Evolutionary conservation across 2,888 invertebrate species (phyloP), one percentile per base, ranked within the genome.

Genomic region (Pristionchus maxplancki): DNA sequence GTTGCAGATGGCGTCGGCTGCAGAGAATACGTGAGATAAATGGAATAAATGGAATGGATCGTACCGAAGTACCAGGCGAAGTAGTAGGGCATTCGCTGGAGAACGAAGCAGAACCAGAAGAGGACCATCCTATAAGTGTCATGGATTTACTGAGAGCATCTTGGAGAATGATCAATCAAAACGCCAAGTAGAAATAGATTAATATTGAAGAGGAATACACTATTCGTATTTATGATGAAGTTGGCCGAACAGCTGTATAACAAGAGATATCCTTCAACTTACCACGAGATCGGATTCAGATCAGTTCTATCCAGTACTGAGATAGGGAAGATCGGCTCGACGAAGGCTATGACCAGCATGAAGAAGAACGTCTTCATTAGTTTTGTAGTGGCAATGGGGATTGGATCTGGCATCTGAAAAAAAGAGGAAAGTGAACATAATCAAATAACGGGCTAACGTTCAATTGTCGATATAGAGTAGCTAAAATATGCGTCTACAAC

Each of bases 1-100:
- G 95, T 98, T 98, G 95, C 97, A 98, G 92, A 98, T 97, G 0
- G 97, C 97, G 95, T 99, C 99, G 11, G 98, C 97, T 93, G 92
- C 11, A 44, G 11, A 44, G 8, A 44, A 44, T 44, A 44, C 44
- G 5, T 53, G 20, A 20, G 1, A 53, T 6, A 53, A 53, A 53
- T 53, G 20, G 15, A 53, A 53, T 24, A 58, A 4, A n/a, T 58
- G n/a, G n/a, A n/a, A n/a, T n/a, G n/a, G n/a, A n/a, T n/a, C 90
- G 89, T 82, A 93, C 94, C 92, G 28, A 93, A 89, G 9, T 91
- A 92, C 95, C 95, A 95, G 24, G 94, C 95, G 88, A 94, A 94
- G 91, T 95, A 95, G 89, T 95, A 95, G 81, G 94, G 94, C 44
- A 93, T 90, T 11, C 95, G 91, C 74, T 92, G 90, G 67, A 94